Base-by-base conservation (phyloP, 2,888 invertebrate species). In the Callyntrura guangdongensis region DNA sequence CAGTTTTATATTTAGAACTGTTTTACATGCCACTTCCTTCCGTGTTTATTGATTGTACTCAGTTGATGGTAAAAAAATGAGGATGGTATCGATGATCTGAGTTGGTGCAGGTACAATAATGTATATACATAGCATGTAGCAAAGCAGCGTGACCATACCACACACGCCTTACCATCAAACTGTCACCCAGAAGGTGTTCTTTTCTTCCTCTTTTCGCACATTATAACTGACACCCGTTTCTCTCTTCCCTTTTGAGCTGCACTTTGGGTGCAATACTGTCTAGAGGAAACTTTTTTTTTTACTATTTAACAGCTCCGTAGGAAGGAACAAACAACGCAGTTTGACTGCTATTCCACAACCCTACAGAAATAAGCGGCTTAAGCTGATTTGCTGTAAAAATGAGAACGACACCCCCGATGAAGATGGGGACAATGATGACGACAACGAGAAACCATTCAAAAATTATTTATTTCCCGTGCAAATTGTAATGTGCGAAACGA, bases 141-240 rank as follows among this genome's bases (percentile, higher is more conserved):
- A n/a, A 20, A 14, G 72, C 36, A 36, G 17, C 67, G 27, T 27
- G 14, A 36, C 11, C 5, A 45, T 17, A n/a, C 77, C 49, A 25
- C 49, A 77, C 25, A 77, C 25, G 72, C 47, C 72, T 74, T 74
- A 6, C 72, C 47, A 74, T 74, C 72, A 74, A 74, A 47, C 20
- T 74, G 72, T 74, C 72, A 74, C 45, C 47, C 47, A 47, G 47
- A 74, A 11, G 72, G 53, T 53, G 77, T 53, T 53, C 25, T 61
- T 20, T n/a, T 47, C 17, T 47, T 20, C 11, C 20, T 47, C 36
- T 36, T 36, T 6, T 36, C 36, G 36, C 36, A 36, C 36, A 36
- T 36, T 36, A 36, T 36, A 4, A 36, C 36, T 36, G 36, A 2
- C 36, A 36, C 36, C 36, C 36, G 36, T 36, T 36, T 36, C 6